These are phyloP conservation scores for Platysternon megacephalum DNA, from an alignment of 2,113 vertebrate species.

Conservation along the genomic window DNA sequence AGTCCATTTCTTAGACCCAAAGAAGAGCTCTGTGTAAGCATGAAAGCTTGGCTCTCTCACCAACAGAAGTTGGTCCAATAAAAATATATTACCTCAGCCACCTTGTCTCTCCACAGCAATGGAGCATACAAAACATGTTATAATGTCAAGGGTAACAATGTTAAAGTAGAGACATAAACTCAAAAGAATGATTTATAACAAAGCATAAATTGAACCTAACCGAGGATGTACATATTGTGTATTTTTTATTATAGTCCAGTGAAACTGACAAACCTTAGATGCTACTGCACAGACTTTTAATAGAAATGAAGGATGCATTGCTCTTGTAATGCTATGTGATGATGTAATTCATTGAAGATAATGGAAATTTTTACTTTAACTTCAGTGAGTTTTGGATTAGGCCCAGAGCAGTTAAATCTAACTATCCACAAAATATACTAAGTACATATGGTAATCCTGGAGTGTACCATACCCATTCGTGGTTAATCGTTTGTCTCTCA, in stretches of 20 bases:
- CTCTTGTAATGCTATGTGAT: not conserved
- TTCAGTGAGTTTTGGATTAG: not conserved
- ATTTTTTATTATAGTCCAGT: not conserved
- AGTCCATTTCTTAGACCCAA: not conserved
- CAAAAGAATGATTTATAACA: not conserved
- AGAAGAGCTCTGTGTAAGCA: not conserved
- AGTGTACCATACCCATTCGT: not conserved
- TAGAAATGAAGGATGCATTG: not conserved
- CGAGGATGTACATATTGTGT: not conserved
- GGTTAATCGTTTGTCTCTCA: not conserved
- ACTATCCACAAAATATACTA: too few species aligned
- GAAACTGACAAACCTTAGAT: not conserved
- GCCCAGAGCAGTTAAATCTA: not conserved
- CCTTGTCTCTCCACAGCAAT: not conserved
- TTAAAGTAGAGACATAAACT: not conserved
- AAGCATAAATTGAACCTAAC: not conserved
- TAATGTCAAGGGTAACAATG: not conserved
- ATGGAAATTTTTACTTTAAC: not conserved
- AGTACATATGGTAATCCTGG: not conserved
- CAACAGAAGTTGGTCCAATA: not conserved
- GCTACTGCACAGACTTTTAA: not conserved
- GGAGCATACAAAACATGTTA: not conserved
- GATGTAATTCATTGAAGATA: not conserved
- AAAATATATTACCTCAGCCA: not conserved
- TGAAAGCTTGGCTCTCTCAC: not conserved